Evolutionary conservation across 2,113 vertebrate genomes (phyloP), one percentile per base, ranked within the genome.

Genomic region (Arothron firmamentum): DNA sequence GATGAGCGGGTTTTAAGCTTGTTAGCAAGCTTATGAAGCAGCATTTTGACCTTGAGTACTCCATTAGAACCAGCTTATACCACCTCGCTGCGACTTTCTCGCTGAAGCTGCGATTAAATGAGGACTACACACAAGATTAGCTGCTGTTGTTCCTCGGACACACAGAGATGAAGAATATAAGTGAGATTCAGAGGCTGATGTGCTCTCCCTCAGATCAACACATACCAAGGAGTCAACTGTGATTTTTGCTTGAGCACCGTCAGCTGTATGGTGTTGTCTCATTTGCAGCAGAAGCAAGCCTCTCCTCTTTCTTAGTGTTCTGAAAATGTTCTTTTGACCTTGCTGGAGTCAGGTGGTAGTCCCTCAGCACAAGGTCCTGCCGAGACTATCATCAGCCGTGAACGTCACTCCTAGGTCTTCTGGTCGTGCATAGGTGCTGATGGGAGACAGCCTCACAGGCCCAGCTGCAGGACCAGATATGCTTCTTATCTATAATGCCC

Each of bases 401-500:
- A 75, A 51, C 69, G 82, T 84, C 75, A 83, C 79, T 81, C 72
- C 62, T 49, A 21, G 34, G 72, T 51, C 61, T 62, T 74, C 65
- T 64, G 65, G 57, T 23, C 1, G 43, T 56, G 75, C 2, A 53
- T 69, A 75, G 77, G 79, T 71, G 78, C 72, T 81, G 77, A 87
- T 78, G 78, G 72, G 76, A 80, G 76, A 67, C 60, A 70, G 75
- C 67, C 82, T 74, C 43, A 18, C 53, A 48, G 78, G 70, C 70
- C 67, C 80, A 80, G 76, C 82, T 82, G 82, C 78, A 67, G 54
- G 56, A 53, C 71, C 69, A 81, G 77, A 87, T 88, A 86, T 58
- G 75, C 69, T 64, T 81, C 83, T 83, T 87, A 87, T 88, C 85
- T 85, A 28, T 82, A 72, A 81, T 63, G 77, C 65, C 55, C 85